Conservation (phyloP, 2,113 vertebrate species). For the Callaeas wilsoni region DNA sequence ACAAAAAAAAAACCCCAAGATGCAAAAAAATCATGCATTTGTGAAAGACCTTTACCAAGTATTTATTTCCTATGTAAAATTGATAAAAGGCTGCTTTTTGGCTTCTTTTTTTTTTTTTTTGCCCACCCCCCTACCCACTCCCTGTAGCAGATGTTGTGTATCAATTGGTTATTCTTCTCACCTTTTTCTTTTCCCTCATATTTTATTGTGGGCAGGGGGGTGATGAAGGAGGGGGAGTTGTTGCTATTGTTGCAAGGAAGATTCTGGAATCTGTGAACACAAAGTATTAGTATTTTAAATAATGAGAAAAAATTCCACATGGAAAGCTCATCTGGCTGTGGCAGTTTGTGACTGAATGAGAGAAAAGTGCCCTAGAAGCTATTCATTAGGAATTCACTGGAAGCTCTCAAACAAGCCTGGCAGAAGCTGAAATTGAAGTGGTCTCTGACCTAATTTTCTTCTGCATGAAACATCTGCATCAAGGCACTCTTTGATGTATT, state of each 20-base stretch:
- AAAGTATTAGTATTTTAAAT: conserved; percentile 77
- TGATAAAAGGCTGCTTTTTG: neutral
- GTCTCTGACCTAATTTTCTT: conserved; percentile 89
- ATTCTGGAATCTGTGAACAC: conserved; percentile 75
- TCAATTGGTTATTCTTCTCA: conserved; percentile 16
- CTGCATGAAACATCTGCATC: conserved; percentile 87
- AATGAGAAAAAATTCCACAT: conserved; percentile 78
- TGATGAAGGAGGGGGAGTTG: neutral
- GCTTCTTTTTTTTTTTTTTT: neutral
- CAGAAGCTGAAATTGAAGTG: conserved; percentile 88
- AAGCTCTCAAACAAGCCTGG: conserved; percentile 86
- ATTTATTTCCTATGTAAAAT: conserved; percentile 28
- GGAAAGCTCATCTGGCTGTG: conserved; percentile 80
- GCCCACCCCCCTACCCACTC: too few relatives aligned
- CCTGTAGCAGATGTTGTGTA: neutral
- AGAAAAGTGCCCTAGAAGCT: conserved; percentile 86
- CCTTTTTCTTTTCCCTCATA: neutral
- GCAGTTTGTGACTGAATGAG: conserved; percentile 82
- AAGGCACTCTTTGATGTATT: conserved; percentile 87
- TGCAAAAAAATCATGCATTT: neutral
- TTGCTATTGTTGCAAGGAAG: conserved; percentile 60
- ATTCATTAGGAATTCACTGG: conserved; percentile 87
- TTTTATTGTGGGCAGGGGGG: neutral
- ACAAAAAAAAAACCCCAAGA: neutral
- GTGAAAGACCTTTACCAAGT: neutral